A percentile compares a stretch with the other conserved stretches of the same genome.
These are phyloP conservation scores for Phrynocephalus versicolor DNA, from an alignment of 2,113 vertebrate genomes.

Conservation along the genomic window DNA sequence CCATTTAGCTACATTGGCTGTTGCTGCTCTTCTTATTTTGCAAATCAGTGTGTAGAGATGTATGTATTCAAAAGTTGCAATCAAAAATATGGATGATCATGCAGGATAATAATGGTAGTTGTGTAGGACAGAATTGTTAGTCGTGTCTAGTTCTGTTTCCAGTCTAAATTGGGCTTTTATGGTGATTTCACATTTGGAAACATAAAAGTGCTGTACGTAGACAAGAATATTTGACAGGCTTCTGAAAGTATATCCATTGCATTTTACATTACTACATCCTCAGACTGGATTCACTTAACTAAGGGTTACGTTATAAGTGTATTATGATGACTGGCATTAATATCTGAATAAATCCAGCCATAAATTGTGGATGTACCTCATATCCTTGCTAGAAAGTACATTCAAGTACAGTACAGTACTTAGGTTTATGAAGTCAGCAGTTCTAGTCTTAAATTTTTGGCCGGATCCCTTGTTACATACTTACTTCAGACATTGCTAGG, in stretches of 20 bases:
- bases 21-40: no score
- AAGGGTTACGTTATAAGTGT: neutral
- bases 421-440: neutral
- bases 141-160: neutral
- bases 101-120: neutral
- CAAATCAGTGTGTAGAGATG: no score
- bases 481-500: neutral
- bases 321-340: neutral
- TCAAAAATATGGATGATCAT: no score
- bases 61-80: no score
- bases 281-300: neutral
- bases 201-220: neutral
- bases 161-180: conserved; percentile 10
- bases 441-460: neutral
- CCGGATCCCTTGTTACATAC: neutral
- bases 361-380: neutral
- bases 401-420: neutral
- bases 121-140: neutral
- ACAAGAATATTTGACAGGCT: conserved; percentile 9
- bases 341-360: neutral
- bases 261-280: neutral
- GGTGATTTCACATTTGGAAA: conserved; percentile 17
- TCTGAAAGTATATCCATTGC: neutral
- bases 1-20: no score
- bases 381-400: neutral